Evolutionary conservation across 2,113 vertebrate genomes (phyloP).

Genomic region (Actenoides hombroni): DNA sequence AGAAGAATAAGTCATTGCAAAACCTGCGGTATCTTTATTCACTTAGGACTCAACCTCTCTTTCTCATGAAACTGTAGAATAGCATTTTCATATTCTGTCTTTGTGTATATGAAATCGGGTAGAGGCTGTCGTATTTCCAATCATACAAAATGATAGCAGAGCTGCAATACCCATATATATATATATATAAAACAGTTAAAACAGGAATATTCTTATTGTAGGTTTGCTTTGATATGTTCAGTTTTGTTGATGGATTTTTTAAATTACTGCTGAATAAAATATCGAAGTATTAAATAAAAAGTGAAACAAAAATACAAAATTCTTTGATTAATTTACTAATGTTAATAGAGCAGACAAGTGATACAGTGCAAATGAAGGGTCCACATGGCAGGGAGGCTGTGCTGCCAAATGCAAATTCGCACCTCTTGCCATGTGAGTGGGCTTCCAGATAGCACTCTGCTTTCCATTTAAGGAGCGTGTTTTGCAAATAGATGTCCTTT

Average conservation of each 20-base stretch:
- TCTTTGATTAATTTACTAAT: not conserved
- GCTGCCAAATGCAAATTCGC: not conserved
- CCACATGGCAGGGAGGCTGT: not conserved
- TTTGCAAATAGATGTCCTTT: not conserved
- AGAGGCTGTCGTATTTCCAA: not conserved
- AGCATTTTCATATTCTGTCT: not conserved
- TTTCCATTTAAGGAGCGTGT: not conserved
- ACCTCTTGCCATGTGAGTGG: not conserved
- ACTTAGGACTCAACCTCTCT: not conserved
- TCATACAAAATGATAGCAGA: not conserved
- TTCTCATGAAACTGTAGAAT: not conserved
- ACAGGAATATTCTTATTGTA: not conserved
- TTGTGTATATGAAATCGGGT: not conserved
- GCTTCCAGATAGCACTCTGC: not conserved
- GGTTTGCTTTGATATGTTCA: not conserved
- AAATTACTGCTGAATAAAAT: not conserved
- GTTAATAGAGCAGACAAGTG: not conserved
- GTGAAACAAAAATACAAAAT: not conserved
- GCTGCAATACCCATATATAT: not conserved
- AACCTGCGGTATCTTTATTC: not conserved
- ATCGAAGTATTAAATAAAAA: not conserved
- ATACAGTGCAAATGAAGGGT: not conserved
- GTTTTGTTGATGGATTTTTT: slow-evolving; percentile 7
- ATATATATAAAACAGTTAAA: not conserved
- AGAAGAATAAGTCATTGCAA: not conserved